Conservation (phyloP, 2,113 vertebrate genomes). For the Carlito syrichta region DNA sequence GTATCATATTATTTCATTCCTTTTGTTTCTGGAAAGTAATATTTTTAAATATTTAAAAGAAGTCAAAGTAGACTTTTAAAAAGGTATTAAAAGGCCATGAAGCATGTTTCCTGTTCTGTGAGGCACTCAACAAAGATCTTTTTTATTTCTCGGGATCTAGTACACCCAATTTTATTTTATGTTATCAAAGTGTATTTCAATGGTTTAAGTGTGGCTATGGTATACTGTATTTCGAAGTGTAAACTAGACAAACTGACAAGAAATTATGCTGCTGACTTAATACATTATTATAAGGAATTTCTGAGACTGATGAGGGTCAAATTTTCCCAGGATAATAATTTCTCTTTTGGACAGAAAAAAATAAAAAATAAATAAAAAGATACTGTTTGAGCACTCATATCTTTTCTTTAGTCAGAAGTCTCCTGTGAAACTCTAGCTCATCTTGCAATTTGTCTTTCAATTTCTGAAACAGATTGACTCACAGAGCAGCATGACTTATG, state of each 20-base stretch:
- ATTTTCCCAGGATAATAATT: neutral
- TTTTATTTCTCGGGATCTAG: neutral
- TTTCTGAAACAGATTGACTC: neutral
- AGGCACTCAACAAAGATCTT: neutral
- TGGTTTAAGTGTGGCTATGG: neutral
- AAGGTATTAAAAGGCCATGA: neutral
- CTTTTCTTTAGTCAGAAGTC: neutral
- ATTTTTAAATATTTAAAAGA: neutral
- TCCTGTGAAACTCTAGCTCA: neutral
- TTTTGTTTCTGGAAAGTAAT: neutral
- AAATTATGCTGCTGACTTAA: neutral
- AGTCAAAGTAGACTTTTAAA: neutral
- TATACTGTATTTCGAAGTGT: neutral
- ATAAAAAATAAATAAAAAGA: neutral
- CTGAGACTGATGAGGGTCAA: neutral
- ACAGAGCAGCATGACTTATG: neutral
- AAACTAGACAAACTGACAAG: neutral
- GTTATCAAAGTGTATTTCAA: neutral
- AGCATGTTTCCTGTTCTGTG: neutral
- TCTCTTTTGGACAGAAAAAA: neutral
- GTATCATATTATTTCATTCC: neutral
- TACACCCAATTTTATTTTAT: neutral
- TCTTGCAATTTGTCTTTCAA: neutral
- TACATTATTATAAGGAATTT: neutral
- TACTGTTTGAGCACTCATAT: neutral